phyloP scores from a whole-genome alignment of 2,113 vertebrate genomes.

The Sminthopsis crassicaudata region DNA sequence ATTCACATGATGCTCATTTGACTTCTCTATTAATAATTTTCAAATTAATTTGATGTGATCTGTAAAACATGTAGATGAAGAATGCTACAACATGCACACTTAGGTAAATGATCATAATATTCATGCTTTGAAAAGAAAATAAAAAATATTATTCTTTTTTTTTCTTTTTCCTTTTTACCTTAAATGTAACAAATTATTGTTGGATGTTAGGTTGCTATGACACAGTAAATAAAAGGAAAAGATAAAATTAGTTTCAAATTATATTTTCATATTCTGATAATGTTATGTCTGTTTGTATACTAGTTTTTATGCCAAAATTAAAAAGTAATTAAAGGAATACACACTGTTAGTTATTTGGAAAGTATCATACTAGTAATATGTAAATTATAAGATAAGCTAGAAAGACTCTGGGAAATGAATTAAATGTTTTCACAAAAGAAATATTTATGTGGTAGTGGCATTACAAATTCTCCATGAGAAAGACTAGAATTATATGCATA shows the following conservation, averaged over 20 bases:
- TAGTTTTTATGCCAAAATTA: neutral
- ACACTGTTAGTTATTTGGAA: neutral
- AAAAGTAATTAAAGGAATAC: neutral
- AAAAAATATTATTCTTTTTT: neutral
- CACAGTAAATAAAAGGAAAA: neutral
- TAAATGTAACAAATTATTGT: neutral
- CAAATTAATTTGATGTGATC: constrained; percentile 67
- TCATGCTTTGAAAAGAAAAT: constrained; percentile 40
- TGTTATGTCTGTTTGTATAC: neutral
- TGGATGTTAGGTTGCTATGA: neutral
- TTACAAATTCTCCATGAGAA: constrained; percentile 15
- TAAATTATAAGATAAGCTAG: neutral
- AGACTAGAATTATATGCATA: neutral
- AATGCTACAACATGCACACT: neutral
- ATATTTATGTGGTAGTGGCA: neutral
- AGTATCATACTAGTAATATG: neutral
- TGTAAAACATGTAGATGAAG: constrained; percentile 53
- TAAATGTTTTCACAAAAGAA: neutral
- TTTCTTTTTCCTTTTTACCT: neutral
- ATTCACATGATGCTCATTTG: constrained; percentile 66
- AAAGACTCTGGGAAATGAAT: constrained; percentile 4
- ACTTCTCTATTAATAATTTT: constrained; percentile 67
- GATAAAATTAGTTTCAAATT: neutral
- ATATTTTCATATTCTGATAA: neutral
- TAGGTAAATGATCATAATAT: constrained; percentile 44